Base-by-base conservation (phyloP, 2,113 vertebrate genomes). In the Polypterus bichir region DNA sequence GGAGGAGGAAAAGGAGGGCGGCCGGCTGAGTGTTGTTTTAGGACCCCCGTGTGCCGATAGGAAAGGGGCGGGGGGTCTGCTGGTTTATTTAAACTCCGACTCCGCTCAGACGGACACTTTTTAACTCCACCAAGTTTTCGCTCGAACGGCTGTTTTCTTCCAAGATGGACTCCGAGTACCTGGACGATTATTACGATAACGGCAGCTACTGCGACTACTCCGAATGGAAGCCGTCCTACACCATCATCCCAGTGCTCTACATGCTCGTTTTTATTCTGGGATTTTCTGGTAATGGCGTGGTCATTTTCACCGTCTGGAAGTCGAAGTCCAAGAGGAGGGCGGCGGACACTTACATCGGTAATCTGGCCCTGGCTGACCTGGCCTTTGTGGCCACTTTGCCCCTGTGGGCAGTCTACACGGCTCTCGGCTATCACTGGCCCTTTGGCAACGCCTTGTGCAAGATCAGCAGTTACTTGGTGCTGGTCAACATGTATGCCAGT, bases 261-360 rank as follows among this genome's bases (percentile, higher is more conserved):
- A 87, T 88, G 85, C 84, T 92, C 65, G 89, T 92, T 65, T 92
- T 91, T 73, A 86, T 89, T 72, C 81, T 90, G 69, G 89, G 89
- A 47, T 79, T 91, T 64, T 86, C 88, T 1, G 90, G 89, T 7
- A 91, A 92, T 44, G 88, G 85, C 3, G 79, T 91, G 66, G 89
- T 92, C 66, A 83, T 91, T 66, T 83, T 87, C 77, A 92, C 88
- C 0, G 86, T 91, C 61, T 90, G 88, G 86, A 80, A 83, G n/a
- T 86, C 86, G 60, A 88, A 87, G 59, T 83, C 80, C 5, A 86
- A 86, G 56, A 83, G 88, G 3, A 82, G 89, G 51, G 81, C 88
- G 4, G 87, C 88, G 3, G 89, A 91, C 49, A 73, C 88, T 63
- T 91, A 92, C 78, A 87, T 92, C 3, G 88, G 87, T 7, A 86